Base-by-base conservation (phyloP, 1,140 invertebrate species). In the Solen grandis region DNA sequence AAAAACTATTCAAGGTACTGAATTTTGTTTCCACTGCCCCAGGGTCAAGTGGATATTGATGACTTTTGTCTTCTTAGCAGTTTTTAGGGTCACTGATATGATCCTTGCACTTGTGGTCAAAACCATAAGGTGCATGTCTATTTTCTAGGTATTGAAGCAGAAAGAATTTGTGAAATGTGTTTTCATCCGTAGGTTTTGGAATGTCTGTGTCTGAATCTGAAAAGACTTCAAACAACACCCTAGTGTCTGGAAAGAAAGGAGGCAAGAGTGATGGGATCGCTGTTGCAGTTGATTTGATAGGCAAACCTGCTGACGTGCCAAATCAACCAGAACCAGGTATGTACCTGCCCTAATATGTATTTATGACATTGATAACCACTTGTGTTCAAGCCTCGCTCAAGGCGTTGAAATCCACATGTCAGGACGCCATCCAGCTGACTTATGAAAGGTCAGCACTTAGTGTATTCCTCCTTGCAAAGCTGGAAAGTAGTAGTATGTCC, bases 81-180 rank as follows among this genome's bases (percentile, higher is more conserved):
- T 57, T 57, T 57, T 57, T 57, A 57, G 54, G 54, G 54, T 57
- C 54, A 57, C 54, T 57, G 54, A 57, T 57, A 57, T 57, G 54
- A 57, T 57, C 54, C 54, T 57, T 57, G 54, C 54, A 57, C 54
- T 57, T 57, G 54, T 57, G 54, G 54, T 57, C 54, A 57, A 57
- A 57, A 57, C 54, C 54, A 57, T 57, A 57, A 57, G 54, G 54
- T 57, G 54, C 54, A 57, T 57, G 54, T 57, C 54, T 57, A 57
- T 57, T 57, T 57, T 57, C 54, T 57, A 57, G 54, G 54, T 57
- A 57, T 57, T 57, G 54, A 57, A 57, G 54, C 54, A 57, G 54
- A 57, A 57, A 57, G 54, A 57, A 57, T 57, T 57, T 57, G 54
- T 57, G n/a, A 57, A 57, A 57, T 57, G 54, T 57, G 54, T 57